Evolutionary conservation across 2,113 vertebrate species (phyloP).

Genomic region (Myanophis thanlyinensis): DNA sequence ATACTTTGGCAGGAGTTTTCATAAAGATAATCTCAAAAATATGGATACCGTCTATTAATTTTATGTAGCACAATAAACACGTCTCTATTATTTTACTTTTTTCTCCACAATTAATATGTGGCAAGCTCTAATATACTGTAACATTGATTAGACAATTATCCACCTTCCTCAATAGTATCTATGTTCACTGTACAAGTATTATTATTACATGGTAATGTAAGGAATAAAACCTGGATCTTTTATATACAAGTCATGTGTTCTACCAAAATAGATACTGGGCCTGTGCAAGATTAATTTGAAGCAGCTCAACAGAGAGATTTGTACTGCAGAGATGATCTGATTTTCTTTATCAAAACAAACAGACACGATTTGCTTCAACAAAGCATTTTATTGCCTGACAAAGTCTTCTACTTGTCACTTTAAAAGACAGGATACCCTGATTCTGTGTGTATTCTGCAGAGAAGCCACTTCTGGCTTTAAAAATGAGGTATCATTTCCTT

Average conservation of each 20-base stretch:
- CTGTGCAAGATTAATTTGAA: neutral
- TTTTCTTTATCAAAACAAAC: neutral
- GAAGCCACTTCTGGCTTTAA: neutral
- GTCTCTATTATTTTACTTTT: neutral
- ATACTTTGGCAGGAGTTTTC: neutral
- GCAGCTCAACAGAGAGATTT: neutral
- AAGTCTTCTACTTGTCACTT: neutral
- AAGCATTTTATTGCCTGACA: neutral
- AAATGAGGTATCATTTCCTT: no score
- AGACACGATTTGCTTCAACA: neutral
- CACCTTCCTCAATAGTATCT: neutral
- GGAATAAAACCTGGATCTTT: neutral
- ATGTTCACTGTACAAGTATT: neutral
- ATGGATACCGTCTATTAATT: neutral
- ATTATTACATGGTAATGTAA: neutral
- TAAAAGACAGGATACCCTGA: neutral
- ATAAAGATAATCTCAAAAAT: constrained; percentile 7
- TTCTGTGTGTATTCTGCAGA: neutral
- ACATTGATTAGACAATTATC: neutral
- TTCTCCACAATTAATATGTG: neutral
- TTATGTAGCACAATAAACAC: neutral
- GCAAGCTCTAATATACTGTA: neutral
- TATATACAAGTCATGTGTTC: neutral
- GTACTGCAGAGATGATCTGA: neutral
- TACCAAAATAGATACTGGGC: neutral